These are phyloP conservation scores for Cladorhizidae sp. DNA, from an alignment of 37 sponge, comb jelly and placozoan species.

Conservation along the genomic window DNA sequence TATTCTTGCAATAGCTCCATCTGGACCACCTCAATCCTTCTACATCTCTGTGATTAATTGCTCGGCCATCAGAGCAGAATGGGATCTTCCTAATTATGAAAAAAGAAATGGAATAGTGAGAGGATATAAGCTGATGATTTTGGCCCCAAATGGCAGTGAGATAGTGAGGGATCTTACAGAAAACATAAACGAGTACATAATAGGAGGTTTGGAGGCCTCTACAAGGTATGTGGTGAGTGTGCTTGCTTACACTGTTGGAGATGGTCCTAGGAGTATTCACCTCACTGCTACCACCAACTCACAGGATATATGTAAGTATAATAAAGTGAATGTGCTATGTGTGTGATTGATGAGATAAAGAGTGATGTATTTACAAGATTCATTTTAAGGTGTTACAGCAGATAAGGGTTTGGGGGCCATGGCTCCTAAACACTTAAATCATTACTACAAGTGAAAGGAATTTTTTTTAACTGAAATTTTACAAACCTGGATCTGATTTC, in stretches of 20 bases:
- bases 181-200: background rate
- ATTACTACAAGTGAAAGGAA: no score
- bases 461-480: no score
- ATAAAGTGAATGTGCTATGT: no score
- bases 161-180: background rate
- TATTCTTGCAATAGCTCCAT: slow-evolving; percentile 14
- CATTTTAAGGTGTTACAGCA: no score
- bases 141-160: background rate
- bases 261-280: slow-evolving; percentile 26
- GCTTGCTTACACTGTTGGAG: slow-evolving; percentile 26
- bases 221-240: slow-evolving; percentile 23
- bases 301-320: slow-evolving; percentile 2
- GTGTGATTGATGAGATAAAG: no score
- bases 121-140: slow-evolving; percentile 19
- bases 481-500: no score
- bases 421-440: no score
- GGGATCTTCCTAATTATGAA: slow-evolving; percentile 5
- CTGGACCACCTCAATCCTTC: slow-evolving; percentile 28
- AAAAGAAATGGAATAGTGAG: slow-evolving; percentile 23
- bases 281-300: slow-evolving; percentile 5
- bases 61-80: slow-evolving; percentile 16
- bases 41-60: slow-evolving; percentile 34
- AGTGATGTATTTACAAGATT: no score
- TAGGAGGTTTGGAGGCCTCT: background rate
- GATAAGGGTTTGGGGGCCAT: no score